Evolutionary conservation across 1,140 invertebrate species (phyloP).

Genomic region (Homalodisca vitripennis): DNA sequence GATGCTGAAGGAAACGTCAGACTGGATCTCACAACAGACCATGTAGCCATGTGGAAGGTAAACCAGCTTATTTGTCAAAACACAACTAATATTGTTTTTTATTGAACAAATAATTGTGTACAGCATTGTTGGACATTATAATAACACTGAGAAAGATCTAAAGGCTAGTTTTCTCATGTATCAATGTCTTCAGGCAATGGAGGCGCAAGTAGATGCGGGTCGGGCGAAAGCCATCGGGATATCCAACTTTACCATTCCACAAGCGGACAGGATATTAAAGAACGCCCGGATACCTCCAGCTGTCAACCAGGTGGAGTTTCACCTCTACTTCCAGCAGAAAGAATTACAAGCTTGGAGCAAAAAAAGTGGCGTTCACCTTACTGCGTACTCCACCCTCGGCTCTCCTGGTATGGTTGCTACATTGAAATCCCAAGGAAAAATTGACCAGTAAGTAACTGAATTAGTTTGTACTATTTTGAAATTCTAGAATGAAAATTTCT

Average conservation of each 20-base stretch:
- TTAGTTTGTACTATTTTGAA: background rate
- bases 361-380: conserved; percentile 53
- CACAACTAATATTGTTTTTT: too few species aligned
- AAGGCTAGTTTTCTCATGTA: too few species aligned
- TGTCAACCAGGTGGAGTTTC: conserved; percentile 68
- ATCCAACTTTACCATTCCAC: conserved; percentile 76
- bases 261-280: conserved; percentile 64
- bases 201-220: conserved; percentile 65
- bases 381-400: conserved; percentile 63
- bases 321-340: conserved; percentile 62
- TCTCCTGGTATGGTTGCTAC: conserved; percentile 28
- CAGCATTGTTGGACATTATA: too few species aligned
- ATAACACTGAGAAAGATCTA: too few species aligned
- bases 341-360: conserved; percentile 58
- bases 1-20: conserved; percentile 60
- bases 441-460: conserved; percentile 39
- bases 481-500: background rate
- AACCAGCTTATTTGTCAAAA: too few species aligned
- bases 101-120: too few species aligned
- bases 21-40: conserved; percentile 66
- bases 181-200: conserved; percentile 63
- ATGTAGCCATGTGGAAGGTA: conserved; percentile 72
- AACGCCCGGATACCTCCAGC: conserved; percentile 64
- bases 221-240: conserved; percentile 69
- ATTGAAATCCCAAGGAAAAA: conserved; percentile 10